Conservation (phyloP, 2,113 vertebrate species). For the Furnarius figulus region DNA sequence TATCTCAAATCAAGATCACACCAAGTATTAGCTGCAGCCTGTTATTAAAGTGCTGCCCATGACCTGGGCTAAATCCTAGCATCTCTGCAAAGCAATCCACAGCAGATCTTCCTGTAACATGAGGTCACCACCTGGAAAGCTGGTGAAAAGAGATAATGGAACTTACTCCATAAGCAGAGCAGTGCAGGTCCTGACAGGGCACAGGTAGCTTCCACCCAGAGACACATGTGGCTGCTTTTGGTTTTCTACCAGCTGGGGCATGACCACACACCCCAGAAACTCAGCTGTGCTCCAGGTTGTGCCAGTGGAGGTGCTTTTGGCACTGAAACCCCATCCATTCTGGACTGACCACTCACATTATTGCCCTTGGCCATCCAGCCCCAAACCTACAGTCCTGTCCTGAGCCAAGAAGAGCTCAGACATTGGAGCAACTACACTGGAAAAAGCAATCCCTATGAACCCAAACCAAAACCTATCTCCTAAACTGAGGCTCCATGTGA, state of each 20-base stretch:
- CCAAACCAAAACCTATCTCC: neutral
- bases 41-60: neutral
- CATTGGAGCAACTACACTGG: rapidly evolving
- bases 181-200: neutral
- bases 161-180: neutral
- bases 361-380: neutral
- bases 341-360: neutral
- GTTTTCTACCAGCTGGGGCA: neutral
- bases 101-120: neutral
- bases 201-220: neutral
- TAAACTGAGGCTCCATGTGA: neutral
- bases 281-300: neutral
- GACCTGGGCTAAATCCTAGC: neutral
- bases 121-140: neutral
- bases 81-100: neutral
- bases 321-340: neutral
- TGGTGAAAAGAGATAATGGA: neutral
- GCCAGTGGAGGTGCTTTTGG: neutral
- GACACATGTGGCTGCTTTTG: neutral
- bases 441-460: neutral
- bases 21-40: neutral
- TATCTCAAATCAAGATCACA: neutral
- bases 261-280: neutral
- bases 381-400: rapidly evolving
- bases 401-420: neutral